Conservation (phyloP, 1,140 invertebrate genomes). For the Drosophila virilis region DNA sequence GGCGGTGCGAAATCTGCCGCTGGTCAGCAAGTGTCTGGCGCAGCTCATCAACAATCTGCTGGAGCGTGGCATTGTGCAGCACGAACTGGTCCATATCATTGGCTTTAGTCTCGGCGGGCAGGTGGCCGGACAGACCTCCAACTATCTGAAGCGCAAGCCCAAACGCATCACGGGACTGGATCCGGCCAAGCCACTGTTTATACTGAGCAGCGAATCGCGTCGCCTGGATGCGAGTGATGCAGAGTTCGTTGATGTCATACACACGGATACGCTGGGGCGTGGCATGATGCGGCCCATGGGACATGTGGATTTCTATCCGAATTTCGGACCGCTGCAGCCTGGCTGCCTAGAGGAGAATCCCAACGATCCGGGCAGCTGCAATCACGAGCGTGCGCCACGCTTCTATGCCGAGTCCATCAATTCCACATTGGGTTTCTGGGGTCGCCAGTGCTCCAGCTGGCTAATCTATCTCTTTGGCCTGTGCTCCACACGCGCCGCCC, state of each 20-base stretch:
- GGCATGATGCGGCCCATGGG: constrained; percentile 85
- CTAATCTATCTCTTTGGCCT: constrained; percentile 87
- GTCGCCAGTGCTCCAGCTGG: constrained; percentile 88
- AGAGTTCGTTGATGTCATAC: constrained; percentile 86
- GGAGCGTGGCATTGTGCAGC: constrained; percentile 85
- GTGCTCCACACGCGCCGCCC: constrained; percentile 84
- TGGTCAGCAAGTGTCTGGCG: constrained; percentile 86
- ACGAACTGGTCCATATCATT: constrained; percentile 91
- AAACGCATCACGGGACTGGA: constrained; percentile 86
- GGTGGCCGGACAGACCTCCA: constrained; percentile 92
- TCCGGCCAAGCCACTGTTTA: constrained; percentile 87
- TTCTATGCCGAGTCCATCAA: constrained; percentile 90
- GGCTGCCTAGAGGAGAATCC: constrained; percentile 87
- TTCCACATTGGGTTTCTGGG: constrained; percentile 89
- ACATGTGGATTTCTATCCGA: constrained; percentile 88
- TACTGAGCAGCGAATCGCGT: constrained; percentile 76
- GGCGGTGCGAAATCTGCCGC: constrained; percentile 85
- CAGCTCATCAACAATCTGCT: constrained; percentile 88
- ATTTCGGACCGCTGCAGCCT: constrained; percentile 87
- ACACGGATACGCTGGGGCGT: constrained; percentile 87
- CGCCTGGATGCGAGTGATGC: constrained; percentile 87
- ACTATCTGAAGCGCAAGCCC: constrained; percentile 85
- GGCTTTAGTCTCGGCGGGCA: constrained; percentile 97
- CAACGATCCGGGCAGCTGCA: constrained; percentile 86
- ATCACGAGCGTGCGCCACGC: constrained; percentile 88